A percentile compares a stretch with the other conserved stretches of the same genome.
Evolutionary conservation across 1,140 invertebrate species (phyloP).

Genomic region (Ridgeia piscesae): DNA sequence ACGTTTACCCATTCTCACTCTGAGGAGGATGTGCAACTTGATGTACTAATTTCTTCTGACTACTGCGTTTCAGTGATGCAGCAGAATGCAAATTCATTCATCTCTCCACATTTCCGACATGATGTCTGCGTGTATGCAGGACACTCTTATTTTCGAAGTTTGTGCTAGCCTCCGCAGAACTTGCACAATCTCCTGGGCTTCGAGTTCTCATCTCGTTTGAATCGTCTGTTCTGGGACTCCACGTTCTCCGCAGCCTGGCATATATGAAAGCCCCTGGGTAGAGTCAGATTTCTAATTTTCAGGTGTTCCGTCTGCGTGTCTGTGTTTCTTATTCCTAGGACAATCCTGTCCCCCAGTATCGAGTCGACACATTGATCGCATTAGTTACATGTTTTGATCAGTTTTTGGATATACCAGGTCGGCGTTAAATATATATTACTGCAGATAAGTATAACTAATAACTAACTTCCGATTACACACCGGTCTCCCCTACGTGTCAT

Average conservation of each 20-base stretch:
- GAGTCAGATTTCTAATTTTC: background rate
- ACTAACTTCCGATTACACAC: too few species aligned
- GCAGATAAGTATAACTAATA: too few species aligned
- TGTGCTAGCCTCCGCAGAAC: background rate
- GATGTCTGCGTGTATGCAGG: constrained; percentile 14
- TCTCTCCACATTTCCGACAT: constrained; percentile 14
- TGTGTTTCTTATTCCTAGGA: constrained; percentile 10
- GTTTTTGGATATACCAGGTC: background rate
- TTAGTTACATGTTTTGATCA: constrained; percentile 13
- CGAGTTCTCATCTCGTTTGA: background rate
- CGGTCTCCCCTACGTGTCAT: too few species aligned
- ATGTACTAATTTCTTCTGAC: background rate
- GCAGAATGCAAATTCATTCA: constrained; percentile 5
- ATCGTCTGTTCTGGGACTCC: background rate
- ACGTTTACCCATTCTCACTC: background rate
- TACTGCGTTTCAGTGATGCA: background rate
- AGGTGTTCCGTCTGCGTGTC: background rate
- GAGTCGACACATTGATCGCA: background rate
- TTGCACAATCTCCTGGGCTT: background rate
- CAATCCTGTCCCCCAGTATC: constrained; percentile 17
- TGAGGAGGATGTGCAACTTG: background rate
- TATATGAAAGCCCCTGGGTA: background rate
- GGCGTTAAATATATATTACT: too few species aligned
- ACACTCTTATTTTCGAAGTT: background rate
- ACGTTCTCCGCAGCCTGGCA: background rate